Base-by-base conservation (phyloP, 2,113 vertebrate genomes). In the Verasper variegatus region DNA sequence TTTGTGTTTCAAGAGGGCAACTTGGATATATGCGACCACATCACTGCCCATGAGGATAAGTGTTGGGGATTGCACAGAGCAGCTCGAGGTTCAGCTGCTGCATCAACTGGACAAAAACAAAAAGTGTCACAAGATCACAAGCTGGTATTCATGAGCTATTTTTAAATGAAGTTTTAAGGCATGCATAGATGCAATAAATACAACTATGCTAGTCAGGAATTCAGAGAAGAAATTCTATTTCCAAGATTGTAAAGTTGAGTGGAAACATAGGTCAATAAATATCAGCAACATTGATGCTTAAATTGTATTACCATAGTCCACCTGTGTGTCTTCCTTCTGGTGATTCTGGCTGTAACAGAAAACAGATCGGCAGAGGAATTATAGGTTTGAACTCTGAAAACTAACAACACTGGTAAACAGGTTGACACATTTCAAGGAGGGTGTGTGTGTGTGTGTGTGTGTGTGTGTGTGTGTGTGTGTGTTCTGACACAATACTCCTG, bases 261-360 rank as follows among this genome's bases (percentile, higher is more conserved):
- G 5, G 7, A 21, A 60, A 21, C 14, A 62, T 13, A 23, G 31
- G 21, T 62, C 6, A 51, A 66, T 61, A 2, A 60, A 68, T 62
- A 60, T 37, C 9, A 57, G 45, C 1, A 57, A 23, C 13, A 71
- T 3, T 14, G 14, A 58, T 17, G 3, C 7, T 42, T 40, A 6
- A 59, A 40, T 2, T 18, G 26, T 61, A 85, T 78, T 91, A 94
- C 93, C 92, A 94, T 37, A 94, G 85, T 87, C 94, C 94, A 69
- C 93, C 93, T n/a, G 88, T 91, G 78, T 93, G 92, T 67, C 89
- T 74, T 80, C 91, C 92, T 31, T 94, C 93, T 74, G 91, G 86
- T 37, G 90, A 92, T 0, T 91, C 91, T 59, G 89, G 87, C 94
- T 94, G 86, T 31, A 90, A 88, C 27, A 82, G 54, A 85, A 62